Evolutionary conservation across 1,140 invertebrate species (phyloP).

Genomic region (Sitobion miscanthi): DNA sequence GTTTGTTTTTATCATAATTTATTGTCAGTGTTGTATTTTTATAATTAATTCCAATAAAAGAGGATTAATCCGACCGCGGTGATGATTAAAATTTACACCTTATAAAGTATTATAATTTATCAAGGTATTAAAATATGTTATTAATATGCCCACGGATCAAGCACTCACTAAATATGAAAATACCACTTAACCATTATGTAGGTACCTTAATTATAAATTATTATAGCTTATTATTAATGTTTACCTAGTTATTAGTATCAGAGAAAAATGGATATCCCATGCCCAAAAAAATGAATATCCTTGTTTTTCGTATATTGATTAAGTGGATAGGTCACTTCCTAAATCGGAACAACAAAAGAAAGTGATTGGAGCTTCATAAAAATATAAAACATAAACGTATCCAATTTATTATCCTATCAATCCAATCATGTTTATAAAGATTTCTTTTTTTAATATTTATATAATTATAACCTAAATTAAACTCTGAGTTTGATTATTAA

Average conservation of each 20-base stretch:
- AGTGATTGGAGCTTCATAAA: background rate
- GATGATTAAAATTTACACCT: background rate
- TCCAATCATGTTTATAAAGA: conserved; percentile 9
- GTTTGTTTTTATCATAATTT: background rate
- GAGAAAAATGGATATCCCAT: background rate
- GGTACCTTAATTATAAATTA: background rate
- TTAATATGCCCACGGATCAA: background rate
- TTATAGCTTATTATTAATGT: background rate
- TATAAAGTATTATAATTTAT: background rate
- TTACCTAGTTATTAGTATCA: background rate
- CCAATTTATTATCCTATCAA: background rate
- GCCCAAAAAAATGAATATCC: background rate
- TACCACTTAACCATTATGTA: background rate
- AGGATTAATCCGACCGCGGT: background rate
- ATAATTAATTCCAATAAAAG: background rate
- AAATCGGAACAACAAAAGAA: conserved; percentile 24
- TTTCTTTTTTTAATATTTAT: background rate
- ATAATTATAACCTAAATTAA: background rate
- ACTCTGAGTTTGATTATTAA: background rate
- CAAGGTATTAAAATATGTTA: background rate
- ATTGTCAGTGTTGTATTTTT: background rate
- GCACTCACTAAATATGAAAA: background rate
- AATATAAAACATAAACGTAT: too few relatives aligned
- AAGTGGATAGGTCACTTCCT: background rate
- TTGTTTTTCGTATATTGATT: background rate